These are phyloP conservation scores for Dromococcyx pavoninus DNA, from an alignment of 2,797 vertebrate species.

Conservation along the genomic window DNA sequence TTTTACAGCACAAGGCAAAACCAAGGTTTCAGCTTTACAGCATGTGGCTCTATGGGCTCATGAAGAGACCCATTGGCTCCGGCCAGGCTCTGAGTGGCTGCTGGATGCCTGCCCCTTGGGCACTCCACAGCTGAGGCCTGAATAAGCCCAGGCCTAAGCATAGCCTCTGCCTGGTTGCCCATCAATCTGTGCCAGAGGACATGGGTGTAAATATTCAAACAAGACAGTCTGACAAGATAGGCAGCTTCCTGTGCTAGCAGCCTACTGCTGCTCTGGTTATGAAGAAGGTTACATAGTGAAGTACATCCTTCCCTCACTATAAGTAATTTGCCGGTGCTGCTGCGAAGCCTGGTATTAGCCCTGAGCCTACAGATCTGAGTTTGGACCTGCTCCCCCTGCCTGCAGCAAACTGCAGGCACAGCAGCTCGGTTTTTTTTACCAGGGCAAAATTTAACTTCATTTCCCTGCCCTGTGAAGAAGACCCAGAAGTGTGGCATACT, in stretches of 20 bases:
- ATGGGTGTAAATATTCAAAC: neutral
- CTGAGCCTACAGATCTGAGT: neutral
- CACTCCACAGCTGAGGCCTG: neutral
- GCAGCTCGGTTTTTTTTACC: neutral
- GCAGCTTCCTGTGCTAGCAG: neutral
- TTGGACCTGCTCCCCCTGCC: neutral
- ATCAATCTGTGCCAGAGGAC: rapidly evolving
- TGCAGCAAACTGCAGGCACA: neutral
- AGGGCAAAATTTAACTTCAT: neutral
- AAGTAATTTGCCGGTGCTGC: neutral
- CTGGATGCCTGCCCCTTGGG: neutral
- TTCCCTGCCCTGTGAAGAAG: neutral
- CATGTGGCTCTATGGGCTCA: neutral
- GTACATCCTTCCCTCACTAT: neutral
- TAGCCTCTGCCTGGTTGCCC: neutral
- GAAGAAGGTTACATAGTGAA: neutral
- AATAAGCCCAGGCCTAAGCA: neutral
- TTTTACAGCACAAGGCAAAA: neutral
- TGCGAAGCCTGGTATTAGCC: rapidly evolving
- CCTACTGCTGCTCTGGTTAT: neutral
- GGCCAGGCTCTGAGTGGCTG: rapidly evolving
- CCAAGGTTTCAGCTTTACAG: neutral
- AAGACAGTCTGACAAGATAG: neutral
- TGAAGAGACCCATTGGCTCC: neutral
- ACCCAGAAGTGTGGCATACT: neutral